Conservation (phyloP, 2,797 vertebrate species). For the Chrosomus eos region DNA sequence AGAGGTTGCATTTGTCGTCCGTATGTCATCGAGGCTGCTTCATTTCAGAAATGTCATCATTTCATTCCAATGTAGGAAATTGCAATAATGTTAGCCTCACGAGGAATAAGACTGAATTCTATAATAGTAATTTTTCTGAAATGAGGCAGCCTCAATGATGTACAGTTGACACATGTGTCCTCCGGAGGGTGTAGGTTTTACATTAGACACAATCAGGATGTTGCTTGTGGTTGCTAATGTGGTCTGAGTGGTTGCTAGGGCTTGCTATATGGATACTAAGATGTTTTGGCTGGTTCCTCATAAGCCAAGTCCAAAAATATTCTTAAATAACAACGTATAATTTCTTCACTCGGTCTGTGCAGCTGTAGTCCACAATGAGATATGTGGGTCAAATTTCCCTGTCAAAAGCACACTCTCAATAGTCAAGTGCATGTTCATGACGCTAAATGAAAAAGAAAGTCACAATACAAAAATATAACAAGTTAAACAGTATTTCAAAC, state of each 20-base stretch:
- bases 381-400: neutral
- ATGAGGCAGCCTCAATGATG: neutral
- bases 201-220: neutral
- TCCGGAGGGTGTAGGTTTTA: neutral
- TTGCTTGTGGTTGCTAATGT: neutral
- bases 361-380: neutral
- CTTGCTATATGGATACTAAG: neutral
- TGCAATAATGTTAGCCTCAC: no score
- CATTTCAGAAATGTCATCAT: neutral
- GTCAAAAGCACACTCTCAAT: neutral
- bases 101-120: no score
- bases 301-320: neutral
- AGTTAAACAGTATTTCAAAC: neutral
- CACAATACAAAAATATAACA: neutral
- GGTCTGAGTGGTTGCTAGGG: neutral
- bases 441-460: neutral
- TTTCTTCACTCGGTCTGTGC: neutral
- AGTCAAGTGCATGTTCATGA: neutral
- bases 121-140: neutral
- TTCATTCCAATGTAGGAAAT: no score
- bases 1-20: neutral
- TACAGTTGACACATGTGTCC: fast-evolving
- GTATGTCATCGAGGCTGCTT: neutral
- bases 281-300: neutral
- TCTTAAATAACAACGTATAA: neutral